Base-by-base conservation (phyloP, 2,888 invertebrate genomes). In the Sinhomidia bicolor region DNA sequence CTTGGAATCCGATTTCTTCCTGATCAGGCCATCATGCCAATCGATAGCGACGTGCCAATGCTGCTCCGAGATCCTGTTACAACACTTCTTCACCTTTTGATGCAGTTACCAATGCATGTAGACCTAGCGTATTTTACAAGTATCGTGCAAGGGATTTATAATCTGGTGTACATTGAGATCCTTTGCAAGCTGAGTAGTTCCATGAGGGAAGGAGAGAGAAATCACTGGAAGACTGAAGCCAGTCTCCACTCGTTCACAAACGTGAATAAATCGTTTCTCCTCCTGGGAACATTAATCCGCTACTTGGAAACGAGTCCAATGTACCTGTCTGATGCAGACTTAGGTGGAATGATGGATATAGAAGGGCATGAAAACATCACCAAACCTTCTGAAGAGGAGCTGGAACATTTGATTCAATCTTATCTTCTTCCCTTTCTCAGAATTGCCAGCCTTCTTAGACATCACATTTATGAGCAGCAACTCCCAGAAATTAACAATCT, bases 101-200 rank as follows among this genome's bases (percentile, higher is more conserved):
- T 99, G 91, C 94, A 98, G 90, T 95, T 98, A 91, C 98, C 98
- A 23, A 94, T 96, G 90, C 96, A 97, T 93, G 95, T 98, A 86
- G 97, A 98, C 93, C 96, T 96, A 94, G 98, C 96, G 80, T 98
- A 98, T 93, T 98, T 97, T 94, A 96, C 96, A 0, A 96, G 96
- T 93, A 96, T 98, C 93, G 97, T 98, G 1, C 96, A 97, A 93
- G 96, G 97, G 91, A 95, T 98, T 91, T 99, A 97, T 95, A 97
- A 98, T 93, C 95, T 98, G 90, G 95, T 96, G 89, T 98, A 97
- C 94, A 96, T 98, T 94, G 98, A 98, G 95, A 96, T 97, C 74
- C 95, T 98, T 90, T 95, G 96, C 82, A 97, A 97, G 94, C 94
- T 98, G 90, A 95, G 96, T 84, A 96, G 96, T 90, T 95, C 95